These are phyloP conservation scores for Capreolus pygargus DNA, from an alignment of 2,113 vertebrate genomes.

Conservation along the genomic window DNA sequence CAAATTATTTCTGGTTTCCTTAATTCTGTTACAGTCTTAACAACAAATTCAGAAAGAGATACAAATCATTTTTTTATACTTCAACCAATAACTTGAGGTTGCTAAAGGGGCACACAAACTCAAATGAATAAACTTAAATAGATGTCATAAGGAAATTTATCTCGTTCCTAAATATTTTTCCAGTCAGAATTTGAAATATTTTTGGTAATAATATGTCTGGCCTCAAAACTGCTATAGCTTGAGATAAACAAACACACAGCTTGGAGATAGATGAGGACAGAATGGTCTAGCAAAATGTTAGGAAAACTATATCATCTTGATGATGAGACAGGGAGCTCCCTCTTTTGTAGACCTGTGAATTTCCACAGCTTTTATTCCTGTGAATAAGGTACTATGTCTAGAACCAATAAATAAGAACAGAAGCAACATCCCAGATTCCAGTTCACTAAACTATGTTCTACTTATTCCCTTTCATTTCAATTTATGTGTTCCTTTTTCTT, in stretches of 20 bases:
- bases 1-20: not conserved
- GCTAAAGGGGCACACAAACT: not conserved
- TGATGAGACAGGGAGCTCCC: not conserved
- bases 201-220: not conserved
- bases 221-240: not conserved
- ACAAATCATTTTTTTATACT: not conserved
- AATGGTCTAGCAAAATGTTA: not conserved
- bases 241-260: not conserved
- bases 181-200: slow-evolving; percentile 13
- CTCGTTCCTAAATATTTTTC: not conserved
- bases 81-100: not conserved
- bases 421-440: not conserved
- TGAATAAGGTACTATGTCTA: not conserved
- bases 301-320: not conserved
- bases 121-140: slow-evolving; percentile 26
- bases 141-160: not conserved
- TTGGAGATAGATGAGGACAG: not conserved
- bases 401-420: not conserved
- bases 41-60: slow-evolving; percentile 21
- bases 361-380: not conserved
- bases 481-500: not conserved
- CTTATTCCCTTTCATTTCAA: not conserved
- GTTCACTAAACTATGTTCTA: not conserved
- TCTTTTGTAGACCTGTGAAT: not conserved
- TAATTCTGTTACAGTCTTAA: slow-evolving; percentile 18